These are phyloP conservation scores for Tarsius wallacei DNA, from an alignment of 2,797 vertebrate species.

Conservation along the genomic window DNA sequence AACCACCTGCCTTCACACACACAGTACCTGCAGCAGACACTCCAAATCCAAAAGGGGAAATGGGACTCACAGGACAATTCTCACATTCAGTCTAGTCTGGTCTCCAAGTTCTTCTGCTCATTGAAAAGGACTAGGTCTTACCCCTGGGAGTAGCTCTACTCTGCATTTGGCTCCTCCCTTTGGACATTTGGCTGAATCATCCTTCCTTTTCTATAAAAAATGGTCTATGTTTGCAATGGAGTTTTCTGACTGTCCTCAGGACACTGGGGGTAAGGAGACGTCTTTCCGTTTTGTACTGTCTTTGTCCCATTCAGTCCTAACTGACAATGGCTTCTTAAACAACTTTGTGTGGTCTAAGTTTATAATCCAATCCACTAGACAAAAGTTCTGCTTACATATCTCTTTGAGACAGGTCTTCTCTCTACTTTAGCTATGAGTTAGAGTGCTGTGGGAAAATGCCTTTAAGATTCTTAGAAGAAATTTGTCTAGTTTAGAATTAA, in stretches of 20 bases:
- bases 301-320: background rate
- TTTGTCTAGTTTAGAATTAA: background rate
- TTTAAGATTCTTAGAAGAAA: background rate
- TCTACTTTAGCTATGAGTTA: background rate
- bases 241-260: background rate
- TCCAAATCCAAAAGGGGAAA: background rate
- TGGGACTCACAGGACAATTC: fast-evolving
- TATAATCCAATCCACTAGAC: background rate
- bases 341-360: background rate
- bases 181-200: background rate
- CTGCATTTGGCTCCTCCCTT: background rate
- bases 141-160: fast-evolving
- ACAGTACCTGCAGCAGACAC: too few species aligned
- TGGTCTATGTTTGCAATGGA: background rate
- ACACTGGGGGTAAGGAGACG: fast-evolving
- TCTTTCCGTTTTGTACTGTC: background rate
- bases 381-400: fast-evolving
- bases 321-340: background rate
- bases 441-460: background rate
- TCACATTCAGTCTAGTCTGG: fast-evolving
- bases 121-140: fast-evolving
- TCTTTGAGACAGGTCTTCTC: background rate
- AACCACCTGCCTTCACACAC: background rate
- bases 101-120: background rate
- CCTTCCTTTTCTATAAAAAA: background rate